These are phyloP conservation scores for Vidua macroura DNA, from an alignment of 2,113 vertebrate species.

Conservation along the genomic window DNA sequence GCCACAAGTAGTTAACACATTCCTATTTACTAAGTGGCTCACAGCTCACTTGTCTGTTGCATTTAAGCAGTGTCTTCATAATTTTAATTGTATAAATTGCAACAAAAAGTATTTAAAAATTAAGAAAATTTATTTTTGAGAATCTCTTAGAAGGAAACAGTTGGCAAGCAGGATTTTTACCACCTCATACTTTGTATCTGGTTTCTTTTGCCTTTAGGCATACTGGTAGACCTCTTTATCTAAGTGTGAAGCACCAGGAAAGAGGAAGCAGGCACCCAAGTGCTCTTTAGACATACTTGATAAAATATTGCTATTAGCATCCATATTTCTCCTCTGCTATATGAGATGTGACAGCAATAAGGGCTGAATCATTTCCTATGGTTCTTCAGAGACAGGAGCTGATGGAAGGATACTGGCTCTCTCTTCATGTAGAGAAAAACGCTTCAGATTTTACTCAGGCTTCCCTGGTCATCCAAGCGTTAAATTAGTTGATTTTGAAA, in stretches of 20 bases:
- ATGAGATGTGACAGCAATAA: neutral
- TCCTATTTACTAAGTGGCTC: neutral
- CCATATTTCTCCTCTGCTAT: neutral
- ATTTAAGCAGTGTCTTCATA: neutral
- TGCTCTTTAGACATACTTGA: neutral
- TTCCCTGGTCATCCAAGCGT: neutral
- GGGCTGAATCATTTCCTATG: neutral
- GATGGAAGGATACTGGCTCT: neutral
- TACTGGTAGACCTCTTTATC: neutral
- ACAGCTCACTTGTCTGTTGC: neutral
- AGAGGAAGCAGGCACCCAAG: neutral
- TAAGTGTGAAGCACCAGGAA: neutral
- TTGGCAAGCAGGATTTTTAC: neutral
- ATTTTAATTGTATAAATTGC: neutral
- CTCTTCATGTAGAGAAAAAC: neutral
- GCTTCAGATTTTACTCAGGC: neutral
- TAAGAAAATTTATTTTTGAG: neutral
- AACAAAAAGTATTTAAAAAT: neutral
- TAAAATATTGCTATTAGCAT: accelerated
- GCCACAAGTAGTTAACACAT: neutral
- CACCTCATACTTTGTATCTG: neutral
- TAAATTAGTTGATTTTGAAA: neutral
- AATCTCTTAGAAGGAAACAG: neutral
- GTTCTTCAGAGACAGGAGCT: neutral
- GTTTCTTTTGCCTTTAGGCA: neutral